Base-by-base conservation (phyloP, 37 sponge, comb jelly and placozoan genomes). In the Geodia barretti region DNA sequence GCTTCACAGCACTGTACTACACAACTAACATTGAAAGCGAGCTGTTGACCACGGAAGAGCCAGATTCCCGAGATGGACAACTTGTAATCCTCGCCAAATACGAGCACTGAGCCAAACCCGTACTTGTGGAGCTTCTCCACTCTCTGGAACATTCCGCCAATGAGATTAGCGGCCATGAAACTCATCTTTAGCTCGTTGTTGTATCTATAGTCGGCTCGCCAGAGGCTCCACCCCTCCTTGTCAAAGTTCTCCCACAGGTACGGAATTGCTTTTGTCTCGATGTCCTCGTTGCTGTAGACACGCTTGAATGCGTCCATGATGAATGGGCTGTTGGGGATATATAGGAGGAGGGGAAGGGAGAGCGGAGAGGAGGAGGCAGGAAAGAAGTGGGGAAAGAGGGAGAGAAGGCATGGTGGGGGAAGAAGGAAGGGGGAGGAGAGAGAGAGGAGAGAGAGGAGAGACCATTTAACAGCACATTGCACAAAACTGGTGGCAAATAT, bases 241-340 rank as follows among this genome's bases (percentile, higher is more conserved):
- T 96, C 95, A 77, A 96, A 91, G 70, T 96, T 93, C 72, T 93
- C 94, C 92, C 95, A 93, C 28, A 96, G 86, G 83, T 75, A 77
- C 43, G 97, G 94, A 58, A 96, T 81, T 20, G 97, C 94, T 31
- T 80, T 78, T 30, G 87, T 85, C 3, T 34, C 82, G 17, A 80
- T 91, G 77, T 97, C 95, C 33, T 97, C 92, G 73, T 97, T 97
- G 33, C 90, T 91, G 79, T 91, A 97, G 58, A 25, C 26, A 17
- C 90, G 28, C 75, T 97, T 97, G 84, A 93, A 97, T 0, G 69
- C 85, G 88, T 97, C 97, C 79, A 97, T 41, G 4, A 79, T 88
- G 68, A 94, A 95, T 8, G 93, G 42, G 29, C 96, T 95, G 67
- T 37, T 75, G 17, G n/a, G n/a, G n/a, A n/a, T n/a, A 47, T 47